phyloP scores from a whole-genome alignment of 2,888 invertebrate genomes.

The Panorpa germanica region DNA sequence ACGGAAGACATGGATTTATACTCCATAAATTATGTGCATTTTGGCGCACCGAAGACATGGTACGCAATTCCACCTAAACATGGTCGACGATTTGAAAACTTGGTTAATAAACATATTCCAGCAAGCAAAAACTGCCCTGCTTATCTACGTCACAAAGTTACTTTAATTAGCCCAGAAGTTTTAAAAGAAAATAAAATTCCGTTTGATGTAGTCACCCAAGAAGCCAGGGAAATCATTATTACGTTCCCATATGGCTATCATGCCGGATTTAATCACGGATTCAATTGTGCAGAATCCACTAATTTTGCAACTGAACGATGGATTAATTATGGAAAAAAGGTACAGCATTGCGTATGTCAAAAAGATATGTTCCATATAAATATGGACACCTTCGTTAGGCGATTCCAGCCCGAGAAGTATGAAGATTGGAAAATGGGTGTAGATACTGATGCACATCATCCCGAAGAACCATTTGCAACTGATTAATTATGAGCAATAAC shows the following conservation, averaged over 20 bases:
- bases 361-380: slow-evolving; percentile 89
- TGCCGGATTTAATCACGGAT: slow-evolving; percentile 95
- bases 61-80: slow-evolving; percentile 23
- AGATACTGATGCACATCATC: slow-evolving; percentile 81
- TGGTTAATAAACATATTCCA: slow-evolving; percentile 21
- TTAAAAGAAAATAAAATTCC: slow-evolving; percentile 23
- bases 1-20: too few relatives aligned
- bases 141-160: slow-evolving; percentile 24
- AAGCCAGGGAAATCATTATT: slow-evolving; percentile 93
- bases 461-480: too few relatives aligned
- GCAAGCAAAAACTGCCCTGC: slow-evolving; percentile 22
- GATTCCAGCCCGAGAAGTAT: slow-evolving; percentile 78
- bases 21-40: too few relatives aligned
- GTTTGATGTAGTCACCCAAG: slow-evolving; percentile 63
- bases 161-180: slow-evolving; percentile 23
- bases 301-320: slow-evolving; percentile 95
- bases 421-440: slow-evolving; percentile 78
- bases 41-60: slow-evolving; percentile 66
- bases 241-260: slow-evolving; percentile 99
- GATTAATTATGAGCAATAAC: too few relatives aligned
- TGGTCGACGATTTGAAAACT: slow-evolving; percentile 21
- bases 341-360: slow-evolving; percentile 43
- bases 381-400: slow-evolving; percentile 92
- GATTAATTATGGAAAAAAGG: slow-evolving; percentile 94
- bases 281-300: slow-evolving; percentile 96